Conservation (phyloP, 2,797 vertebrate species). For the Naso thynnoides region DNA sequence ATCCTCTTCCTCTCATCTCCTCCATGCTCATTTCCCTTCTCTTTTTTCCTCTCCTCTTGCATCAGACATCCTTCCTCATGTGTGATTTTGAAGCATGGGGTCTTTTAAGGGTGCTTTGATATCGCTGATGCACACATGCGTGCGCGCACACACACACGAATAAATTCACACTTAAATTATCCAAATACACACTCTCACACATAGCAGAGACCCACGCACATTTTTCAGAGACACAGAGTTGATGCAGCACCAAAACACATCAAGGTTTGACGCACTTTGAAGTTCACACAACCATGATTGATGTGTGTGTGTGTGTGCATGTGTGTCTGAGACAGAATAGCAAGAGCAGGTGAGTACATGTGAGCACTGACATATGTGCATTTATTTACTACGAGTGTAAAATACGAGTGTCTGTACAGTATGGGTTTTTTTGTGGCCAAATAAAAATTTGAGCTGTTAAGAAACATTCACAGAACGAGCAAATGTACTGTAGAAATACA, state of each 20-base stretch:
- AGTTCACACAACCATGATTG: constrained; percentile 27
- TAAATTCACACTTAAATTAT: constrained; percentile 10
- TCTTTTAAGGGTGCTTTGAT: constrained; percentile 63
- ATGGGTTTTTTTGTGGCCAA: background rate
- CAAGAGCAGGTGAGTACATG: background rate
- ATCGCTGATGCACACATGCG: background rate
- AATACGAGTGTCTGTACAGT: background rate
- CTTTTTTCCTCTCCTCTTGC: constrained; percentile 4
- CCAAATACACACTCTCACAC: constrained; percentile 1
- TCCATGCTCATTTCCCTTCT: background rate
- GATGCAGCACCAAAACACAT: constrained; percentile 22
- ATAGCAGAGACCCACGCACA: background rate
- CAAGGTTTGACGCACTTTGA: constrained; percentile 41
- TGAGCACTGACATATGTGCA: background rate
- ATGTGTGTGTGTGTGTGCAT: background rate
- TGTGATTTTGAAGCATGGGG: constrained; percentile 31
- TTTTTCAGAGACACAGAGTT: constrained; percentile 1
- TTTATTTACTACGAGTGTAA: background rate
- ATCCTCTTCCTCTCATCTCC: background rate
- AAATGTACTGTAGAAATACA: too few species aligned
- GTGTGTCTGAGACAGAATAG: background rate
- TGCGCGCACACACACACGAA: constrained; percentile 19
- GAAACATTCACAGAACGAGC: too few species aligned
- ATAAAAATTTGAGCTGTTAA: too few species aligned
- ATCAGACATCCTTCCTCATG: constrained; percentile 23